Conservation (phyloP, 2,888 invertebrate species). For the Linyphia triangularis region DNA sequence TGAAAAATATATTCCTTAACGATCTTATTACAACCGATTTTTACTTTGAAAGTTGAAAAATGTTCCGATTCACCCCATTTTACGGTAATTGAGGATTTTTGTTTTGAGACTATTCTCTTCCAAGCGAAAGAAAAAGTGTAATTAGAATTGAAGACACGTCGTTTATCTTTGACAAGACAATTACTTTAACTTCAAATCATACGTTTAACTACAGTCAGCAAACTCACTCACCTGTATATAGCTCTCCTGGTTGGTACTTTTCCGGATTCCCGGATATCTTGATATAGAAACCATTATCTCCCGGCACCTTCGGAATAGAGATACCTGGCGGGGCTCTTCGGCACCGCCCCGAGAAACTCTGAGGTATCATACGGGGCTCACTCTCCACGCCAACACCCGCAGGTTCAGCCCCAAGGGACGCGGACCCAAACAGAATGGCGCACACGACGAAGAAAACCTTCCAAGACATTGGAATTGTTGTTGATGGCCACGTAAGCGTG, state of each 20-base stretch:
- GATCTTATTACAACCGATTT: no score
- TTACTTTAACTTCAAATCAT: not conserved
- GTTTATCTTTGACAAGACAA: no score
- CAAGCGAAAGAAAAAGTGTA: no score
- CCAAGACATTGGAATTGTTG: not conserved
- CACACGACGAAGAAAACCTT: not conserved
- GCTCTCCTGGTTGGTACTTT: conserved; percentile 89
- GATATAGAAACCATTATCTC: conserved; percentile 92
- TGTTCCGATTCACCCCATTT: no score
- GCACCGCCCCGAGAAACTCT: conserved; percentile 78
- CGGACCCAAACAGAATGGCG: not conserved
- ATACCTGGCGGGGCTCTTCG: conserved; percentile 79
- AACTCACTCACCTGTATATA: conserved; percentile 86
- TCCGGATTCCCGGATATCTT: conserved; percentile 88
- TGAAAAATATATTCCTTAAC: no score
- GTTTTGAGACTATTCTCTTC: no score
- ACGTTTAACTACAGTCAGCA: no score
- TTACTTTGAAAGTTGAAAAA: no score
- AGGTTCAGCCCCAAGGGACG: not conserved
- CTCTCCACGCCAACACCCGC: not conserved
- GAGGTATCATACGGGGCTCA: conserved; percentile 26
- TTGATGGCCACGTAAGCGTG: not conserved
- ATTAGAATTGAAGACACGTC: no score
- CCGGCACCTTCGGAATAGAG: conserved; percentile 81
- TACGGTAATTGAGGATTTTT: no score